A percentile compares a stretch with the other conserved stretches of the same genome.
Conservation (phyloP, 2,797 vertebrate species). For the Fratercula arctica region DNA sequence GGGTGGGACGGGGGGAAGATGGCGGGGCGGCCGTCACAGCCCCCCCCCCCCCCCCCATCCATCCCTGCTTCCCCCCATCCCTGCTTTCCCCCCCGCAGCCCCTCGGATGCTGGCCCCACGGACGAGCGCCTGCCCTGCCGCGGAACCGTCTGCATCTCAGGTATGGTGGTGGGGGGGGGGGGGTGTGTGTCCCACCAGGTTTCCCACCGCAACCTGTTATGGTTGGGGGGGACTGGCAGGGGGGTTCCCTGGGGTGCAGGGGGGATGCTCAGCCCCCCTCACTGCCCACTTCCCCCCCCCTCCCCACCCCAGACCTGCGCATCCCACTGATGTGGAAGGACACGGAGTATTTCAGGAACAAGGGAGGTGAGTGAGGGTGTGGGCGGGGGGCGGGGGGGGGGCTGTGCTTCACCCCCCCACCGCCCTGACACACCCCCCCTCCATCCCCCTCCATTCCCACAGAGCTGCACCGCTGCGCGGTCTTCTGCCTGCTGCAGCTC, state of each 20-base stretch:
- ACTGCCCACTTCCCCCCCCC: no score
- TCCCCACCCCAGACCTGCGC: slow-evolving; percentile 89
- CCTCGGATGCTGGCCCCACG: slow-evolving; percentile 82
- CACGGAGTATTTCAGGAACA: slow-evolving; percentile 97
- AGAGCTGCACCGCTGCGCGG: slow-evolving; percentile 93
- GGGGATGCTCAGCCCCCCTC: neutral
- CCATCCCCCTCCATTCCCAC: neutral
- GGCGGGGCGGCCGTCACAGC: neutral
- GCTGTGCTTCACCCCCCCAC: neutral
- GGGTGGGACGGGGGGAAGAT: neutral
- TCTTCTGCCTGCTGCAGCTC: slow-evolving; percentile 92
- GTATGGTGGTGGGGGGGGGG: slow-evolving; percentile 51
- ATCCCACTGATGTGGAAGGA: slow-evolving; percentile 99
- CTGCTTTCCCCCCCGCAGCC: slow-evolving; percentile 66
- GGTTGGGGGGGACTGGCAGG: neutral
- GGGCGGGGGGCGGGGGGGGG: neutral
- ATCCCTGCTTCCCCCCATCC: no score
- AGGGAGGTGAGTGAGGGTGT: slow-evolving; percentile 84
- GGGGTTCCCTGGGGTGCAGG: neutral
- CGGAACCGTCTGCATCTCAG: slow-evolving; percentile 90
- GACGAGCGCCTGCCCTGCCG: slow-evolving; percentile 88
- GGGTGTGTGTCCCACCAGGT: neutral
- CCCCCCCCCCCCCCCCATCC: neutral
- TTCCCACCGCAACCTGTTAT: neutral
- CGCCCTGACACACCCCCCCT: neutral